Base-by-base conservation (phyloP, 92 coral and sea anemone species). In the Paragorgia papillata region DNA sequence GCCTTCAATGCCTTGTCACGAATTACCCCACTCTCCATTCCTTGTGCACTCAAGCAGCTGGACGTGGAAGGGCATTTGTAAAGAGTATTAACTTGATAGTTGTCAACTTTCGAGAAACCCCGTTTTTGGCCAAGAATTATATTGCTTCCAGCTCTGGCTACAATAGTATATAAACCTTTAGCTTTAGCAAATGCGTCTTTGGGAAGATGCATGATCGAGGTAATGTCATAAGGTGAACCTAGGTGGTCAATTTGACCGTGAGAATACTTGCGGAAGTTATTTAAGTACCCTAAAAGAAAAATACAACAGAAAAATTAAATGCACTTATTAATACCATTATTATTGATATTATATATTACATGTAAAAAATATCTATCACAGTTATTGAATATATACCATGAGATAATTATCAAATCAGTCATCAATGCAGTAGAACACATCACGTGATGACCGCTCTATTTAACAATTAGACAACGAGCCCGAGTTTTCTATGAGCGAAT, bases 171-270 rank as follows among this genome's bases (percentile, higher is more conserved):
- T 18, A 56, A 30, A 1, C 86, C 85, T 61, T 82, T 91, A 31
- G 50, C n/a, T 29, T 80, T 82, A 7, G 91, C 80, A 76, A 89
- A 94, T 18, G 98, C 88, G 55, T 85, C 19, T 8, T 86, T 81
- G 2, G 91, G 95, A 7, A 86, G 90, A 34, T 94, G 98, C 98
- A 94, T 94, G 60, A 94, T 54, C 5, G 98, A 94, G 6, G 40
- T 59, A 78, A 85, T 81, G 29, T 94, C 98, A 57, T 86, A 94
- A 2, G 98, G 98, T 9, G 97, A 86, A 29, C 85, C 82, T 28
- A 90, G 80, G 14, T 64, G 53, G 58, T 88, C 88, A 54, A 90
- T 75, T 59, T 86, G 84, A 35, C 83, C 89, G 19, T 86, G 77
- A 9, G 62, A 65, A 54, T 88, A 91, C 69, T 64, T 94, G 65